Evolutionary conservation across 2,797 vertebrate species (phyloP).

Genomic region (Lycodopsis pacificus): DNA sequence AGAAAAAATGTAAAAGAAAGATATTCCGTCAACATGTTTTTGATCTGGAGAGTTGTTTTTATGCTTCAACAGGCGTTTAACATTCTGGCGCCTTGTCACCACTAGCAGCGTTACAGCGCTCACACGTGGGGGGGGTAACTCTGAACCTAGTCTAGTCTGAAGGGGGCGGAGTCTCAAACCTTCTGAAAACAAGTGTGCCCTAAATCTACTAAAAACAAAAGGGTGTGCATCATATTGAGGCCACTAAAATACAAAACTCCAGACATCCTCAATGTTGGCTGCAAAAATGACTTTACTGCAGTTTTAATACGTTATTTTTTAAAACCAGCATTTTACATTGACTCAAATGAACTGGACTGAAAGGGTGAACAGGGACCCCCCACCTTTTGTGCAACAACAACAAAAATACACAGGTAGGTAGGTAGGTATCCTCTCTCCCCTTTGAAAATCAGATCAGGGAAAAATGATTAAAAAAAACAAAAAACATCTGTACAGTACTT

Average conservation of each 20-base stretch:
- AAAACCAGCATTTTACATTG: constrained; percentile 84
- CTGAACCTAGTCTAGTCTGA: constrained; percentile 53
- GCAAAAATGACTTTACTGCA: constrained; percentile 82
- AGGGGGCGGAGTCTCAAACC: constrained; percentile 13
- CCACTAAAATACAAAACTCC: constrained; percentile 67
- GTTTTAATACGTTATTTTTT: constrained; percentile 80
- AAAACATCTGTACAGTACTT: constrained; percentile 84
- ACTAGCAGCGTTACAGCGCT: constrained; percentile 27
- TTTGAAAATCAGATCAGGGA: constrained; percentile 75
- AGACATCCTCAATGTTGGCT: constrained; percentile 75
- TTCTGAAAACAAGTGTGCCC: constrained; percentile 22
- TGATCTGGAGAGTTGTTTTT: constrained; percentile 13
- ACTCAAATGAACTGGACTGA: constrained; percentile 79
- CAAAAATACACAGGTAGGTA: constrained; percentile 76
- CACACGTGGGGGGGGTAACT: constrained; percentile 40
- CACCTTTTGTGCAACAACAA: constrained; percentile 76
- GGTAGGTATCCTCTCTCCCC: constrained; percentile 66
- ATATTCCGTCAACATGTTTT: constrained; percentile 26
- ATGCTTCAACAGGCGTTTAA: not conserved
- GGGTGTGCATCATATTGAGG: constrained; percentile 21
- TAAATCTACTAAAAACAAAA: constrained; percentile 34
- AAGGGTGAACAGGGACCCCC: constrained; percentile 76
- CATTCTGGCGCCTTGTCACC: constrained; percentile 11
- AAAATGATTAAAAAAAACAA: constrained; percentile 82
- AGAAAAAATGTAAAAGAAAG: not conserved